phyloP scores from a whole-genome alignment of 2,113 vertebrate genomes.

The Pimephales promelas region DNA sequence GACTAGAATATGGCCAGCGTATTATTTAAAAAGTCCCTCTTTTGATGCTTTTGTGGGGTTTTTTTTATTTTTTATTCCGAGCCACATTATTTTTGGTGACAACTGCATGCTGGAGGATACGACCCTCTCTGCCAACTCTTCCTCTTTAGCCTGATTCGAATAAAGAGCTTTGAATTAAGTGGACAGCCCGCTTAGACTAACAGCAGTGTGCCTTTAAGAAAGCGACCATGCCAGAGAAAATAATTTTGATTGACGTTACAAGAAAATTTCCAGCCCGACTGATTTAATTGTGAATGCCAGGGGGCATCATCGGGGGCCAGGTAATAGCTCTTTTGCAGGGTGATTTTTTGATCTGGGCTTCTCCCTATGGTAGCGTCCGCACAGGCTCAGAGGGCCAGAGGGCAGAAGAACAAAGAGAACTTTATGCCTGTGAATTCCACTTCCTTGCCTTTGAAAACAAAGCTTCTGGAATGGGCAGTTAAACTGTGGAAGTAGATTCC shows the following conservation, averaged over 20 bases:
- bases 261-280: conserved; percentile 80
- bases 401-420: conserved; percentile 93
- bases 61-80: conserved; percentile 47
- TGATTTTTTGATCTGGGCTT: conserved; percentile 83
- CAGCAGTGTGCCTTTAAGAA: conserved; percentile 78
- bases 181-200: conserved; percentile 78
- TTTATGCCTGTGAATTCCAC: conserved; percentile 85
- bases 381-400: conserved; percentile 90
- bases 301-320: conserved; percentile 91
- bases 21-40: conserved; percentile 74
- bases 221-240: conserved; percentile 84
- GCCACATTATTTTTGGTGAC: conserved; percentile 74
- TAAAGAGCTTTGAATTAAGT: conserved; percentile 82
- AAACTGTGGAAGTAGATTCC: conserved; percentile 94
- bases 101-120: conserved; percentile 76
- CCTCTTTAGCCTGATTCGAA: conserved; percentile 77
- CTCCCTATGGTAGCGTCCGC: conserved; percentile 86
- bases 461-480: conserved; percentile 89
- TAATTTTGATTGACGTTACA: conserved; percentile 92
- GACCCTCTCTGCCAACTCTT: conserved; percentile 67
- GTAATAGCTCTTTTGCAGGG: conserved; percentile 76
- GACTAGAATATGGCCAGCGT: conserved; percentile 73
- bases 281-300: conserved; percentile 92
- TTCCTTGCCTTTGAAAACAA: conserved; percentile 89
- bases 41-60: conserved; percentile 62